Conservation (phyloP, 1,140 invertebrate species). For the Frieseomelitta varia region DNA sequence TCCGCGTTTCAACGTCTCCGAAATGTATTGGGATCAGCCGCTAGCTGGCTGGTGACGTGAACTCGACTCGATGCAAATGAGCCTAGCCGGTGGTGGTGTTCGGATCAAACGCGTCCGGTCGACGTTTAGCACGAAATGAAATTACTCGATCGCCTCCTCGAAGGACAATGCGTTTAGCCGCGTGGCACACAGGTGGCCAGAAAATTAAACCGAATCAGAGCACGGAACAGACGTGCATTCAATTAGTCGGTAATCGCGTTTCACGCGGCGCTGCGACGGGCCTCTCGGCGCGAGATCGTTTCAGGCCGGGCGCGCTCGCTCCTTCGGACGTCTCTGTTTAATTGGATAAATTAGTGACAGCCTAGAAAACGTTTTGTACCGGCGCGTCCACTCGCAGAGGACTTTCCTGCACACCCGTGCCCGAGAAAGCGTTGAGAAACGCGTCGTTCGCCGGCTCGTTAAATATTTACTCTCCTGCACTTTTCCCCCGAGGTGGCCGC, state of each 20-base stretch:
- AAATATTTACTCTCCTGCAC: neutral
- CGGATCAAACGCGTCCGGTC: constrained; percentile 14
- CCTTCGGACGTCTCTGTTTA: neutral
- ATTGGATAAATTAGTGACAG: constrained; percentile 32
- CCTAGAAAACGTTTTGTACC: constrained; percentile 1
- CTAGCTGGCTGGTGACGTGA: neutral
- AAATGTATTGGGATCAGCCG: neutral
- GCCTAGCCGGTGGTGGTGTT: neutral
- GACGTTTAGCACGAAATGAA: constrained; percentile 35
- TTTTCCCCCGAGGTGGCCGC: neutral
- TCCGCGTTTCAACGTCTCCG: neutral
- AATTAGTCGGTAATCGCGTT: constrained; percentile 55
- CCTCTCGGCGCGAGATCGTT: constrained; percentile 30
- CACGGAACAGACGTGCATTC: constrained; percentile 39
- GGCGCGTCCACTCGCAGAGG: no score
- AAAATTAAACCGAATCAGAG: constrained; percentile 57
- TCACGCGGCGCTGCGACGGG: constrained; percentile 2
- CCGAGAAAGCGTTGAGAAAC: constrained; percentile 19
- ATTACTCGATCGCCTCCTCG: constrained; percentile 46
- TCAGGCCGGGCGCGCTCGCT: neutral
- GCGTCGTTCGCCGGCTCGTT: neutral
- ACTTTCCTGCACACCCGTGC: neutral
- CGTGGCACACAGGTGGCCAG: constrained; percentile 39
- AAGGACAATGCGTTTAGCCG: constrained; percentile 40
- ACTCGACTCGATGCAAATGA: constrained; percentile 31